phyloP scores from a whole-genome alignment of 2,113 vertebrate genomes.

The Cardinalis cardinalis region DNA sequence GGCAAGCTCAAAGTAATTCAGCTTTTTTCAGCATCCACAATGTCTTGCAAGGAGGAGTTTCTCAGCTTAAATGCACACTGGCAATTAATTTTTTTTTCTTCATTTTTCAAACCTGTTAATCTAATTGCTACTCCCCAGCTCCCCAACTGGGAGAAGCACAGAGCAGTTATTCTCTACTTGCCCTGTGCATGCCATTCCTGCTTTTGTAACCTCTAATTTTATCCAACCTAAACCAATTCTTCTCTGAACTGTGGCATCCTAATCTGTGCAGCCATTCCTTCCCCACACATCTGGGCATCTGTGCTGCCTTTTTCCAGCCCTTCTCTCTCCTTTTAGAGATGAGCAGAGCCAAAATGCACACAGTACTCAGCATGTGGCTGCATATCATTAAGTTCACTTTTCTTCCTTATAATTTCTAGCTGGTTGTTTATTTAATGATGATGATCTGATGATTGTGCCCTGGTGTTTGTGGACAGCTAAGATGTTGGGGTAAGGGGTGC shows the following conservation, averaged over 20 bases:
- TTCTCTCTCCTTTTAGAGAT: neutral
- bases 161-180: neutral
- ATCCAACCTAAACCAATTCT: neutral
- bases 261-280: neutral
- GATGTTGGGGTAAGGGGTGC: neutral
- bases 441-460: neutral
- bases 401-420: neutral
- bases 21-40: neutral
- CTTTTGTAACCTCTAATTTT: neutral
- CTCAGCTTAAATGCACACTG: neutral
- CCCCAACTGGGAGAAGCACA: neutral
- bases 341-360: neutral
- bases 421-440: neutral
- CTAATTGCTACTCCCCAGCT: accelerated
- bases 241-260: neutral
- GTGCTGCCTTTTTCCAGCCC: neutral
- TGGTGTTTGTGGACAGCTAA: neutral
- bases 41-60: neutral
- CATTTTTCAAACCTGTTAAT: neutral
- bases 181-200: neutral
- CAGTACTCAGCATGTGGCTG: neutral
- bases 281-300: neutral
- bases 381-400: neutral
- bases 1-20: neutral
- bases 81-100: neutral